A percentile compares a stretch with the other conserved stretches of the same genome.
Conservation (phyloP, 2,797 vertebrate species). For the Petrocephalus sullivani region DNA sequence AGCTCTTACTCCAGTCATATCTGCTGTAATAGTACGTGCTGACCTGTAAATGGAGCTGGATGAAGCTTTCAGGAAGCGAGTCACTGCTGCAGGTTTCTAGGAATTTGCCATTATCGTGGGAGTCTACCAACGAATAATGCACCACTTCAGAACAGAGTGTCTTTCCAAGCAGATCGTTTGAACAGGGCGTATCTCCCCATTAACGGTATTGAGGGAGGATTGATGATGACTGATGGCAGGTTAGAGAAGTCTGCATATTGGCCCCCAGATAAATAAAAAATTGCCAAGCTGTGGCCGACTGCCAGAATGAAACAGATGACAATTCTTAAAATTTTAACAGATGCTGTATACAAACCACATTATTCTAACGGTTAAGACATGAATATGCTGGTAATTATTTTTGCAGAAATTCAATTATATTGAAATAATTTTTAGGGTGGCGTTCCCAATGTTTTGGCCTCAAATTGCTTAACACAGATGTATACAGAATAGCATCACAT, state of each 20-base stretch:
- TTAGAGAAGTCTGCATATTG: constrained; percentile 48
- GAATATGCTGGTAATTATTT: neutral
- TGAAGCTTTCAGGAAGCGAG: neutral
- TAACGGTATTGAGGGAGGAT: constrained; percentile 61
- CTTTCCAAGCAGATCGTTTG: constrained; percentile 52
- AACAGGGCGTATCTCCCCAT: constrained; percentile 56
- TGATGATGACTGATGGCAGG: constrained; percentile 56
- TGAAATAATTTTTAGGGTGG: neutral
- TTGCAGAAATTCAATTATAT: neutral
- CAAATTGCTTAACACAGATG: neutral
- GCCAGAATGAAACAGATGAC: constrained; percentile 54
- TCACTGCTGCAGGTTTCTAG: neutral
- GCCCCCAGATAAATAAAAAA: constrained; percentile 73
- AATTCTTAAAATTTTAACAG: constrained; percentile 55
- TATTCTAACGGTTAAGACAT: neutral
- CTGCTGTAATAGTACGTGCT: neutral
- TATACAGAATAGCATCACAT: neutral
- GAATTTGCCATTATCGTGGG: neutral
- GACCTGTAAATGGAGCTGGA: neutral
- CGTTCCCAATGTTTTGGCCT: neutral
- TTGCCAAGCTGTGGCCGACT: constrained; percentile 59
- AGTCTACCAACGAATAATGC: neutral
- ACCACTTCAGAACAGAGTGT: constrained; percentile 33
- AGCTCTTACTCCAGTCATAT: neutral
- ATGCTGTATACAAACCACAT: constrained; percentile 32